These are phyloP conservation scores for Nipponacmea schrenckii DNA, from an alignment of 2,888 invertebrate genomes.

Conservation along the genomic window DNA sequence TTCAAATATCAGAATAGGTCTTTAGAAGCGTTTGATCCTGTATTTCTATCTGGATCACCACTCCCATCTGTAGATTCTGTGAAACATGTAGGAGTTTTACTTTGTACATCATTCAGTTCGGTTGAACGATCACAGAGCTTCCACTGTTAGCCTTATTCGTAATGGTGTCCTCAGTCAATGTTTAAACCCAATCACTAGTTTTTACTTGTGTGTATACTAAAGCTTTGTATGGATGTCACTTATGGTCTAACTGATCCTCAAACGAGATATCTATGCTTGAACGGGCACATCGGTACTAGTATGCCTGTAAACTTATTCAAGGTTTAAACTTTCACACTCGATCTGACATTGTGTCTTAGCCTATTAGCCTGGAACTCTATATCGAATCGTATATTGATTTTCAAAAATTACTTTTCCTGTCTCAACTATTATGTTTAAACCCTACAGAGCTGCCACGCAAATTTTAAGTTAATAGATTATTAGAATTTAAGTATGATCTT, in stretches of 20 bases:
- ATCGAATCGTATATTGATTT: conserved; percentile 7
- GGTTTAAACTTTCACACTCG: background rate
- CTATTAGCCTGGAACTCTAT: background rate
- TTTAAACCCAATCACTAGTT: background rate
- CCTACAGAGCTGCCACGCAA: too few relatives aligned
- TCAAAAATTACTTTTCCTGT: too few relatives aligned
- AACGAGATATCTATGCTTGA: background rate
- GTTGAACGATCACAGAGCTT: too few relatives aligned
- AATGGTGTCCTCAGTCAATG: too few relatives aligned
- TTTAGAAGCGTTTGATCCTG: too few relatives aligned
- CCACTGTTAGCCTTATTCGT: too few relatives aligned
- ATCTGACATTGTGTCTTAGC: background rate
- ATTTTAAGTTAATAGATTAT: too few relatives aligned
- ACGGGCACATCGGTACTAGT: background rate
- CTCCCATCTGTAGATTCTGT: too few relatives aligned
- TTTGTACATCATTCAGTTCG: background rate
- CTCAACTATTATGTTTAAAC: too few relatives aligned
- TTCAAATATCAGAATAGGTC: too few relatives aligned
- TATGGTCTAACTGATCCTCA: conserved; percentile 3
- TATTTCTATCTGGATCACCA: too few relatives aligned
- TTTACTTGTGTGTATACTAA: background rate
- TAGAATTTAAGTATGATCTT: too few relatives aligned
- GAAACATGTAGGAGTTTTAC: conserved; percentile 5
- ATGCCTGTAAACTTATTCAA: background rate
- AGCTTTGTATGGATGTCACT: conserved; percentile 7